phyloP scores from a whole-genome alignment of 2,797 vertebrate genomes.

The Trematomus bernacchii region DNA sequence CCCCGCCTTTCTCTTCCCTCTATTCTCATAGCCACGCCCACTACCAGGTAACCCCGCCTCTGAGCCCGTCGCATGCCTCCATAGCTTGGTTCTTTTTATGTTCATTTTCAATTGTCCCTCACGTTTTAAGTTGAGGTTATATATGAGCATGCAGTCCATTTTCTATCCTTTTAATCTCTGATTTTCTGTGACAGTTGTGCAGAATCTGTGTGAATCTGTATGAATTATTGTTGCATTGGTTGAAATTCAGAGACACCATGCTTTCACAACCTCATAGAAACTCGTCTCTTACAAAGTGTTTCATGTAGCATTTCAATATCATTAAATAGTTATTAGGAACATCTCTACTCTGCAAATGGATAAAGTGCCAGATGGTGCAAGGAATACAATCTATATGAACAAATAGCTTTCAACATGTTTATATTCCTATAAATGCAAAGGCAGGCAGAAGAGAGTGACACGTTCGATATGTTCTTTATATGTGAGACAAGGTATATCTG shows the following conservation, averaged over 20 bases:
- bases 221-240: neutral
- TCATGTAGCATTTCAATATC: slow-evolving; percentile 14
- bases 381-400: slow-evolving; percentile 16
- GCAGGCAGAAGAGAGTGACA: neutral
- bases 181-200: neutral
- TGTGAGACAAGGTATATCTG: neutral
- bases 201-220: neutral
- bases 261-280: neutral
- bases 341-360: slow-evolving; percentile 4
- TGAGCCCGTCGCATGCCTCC: slow-evolving; percentile 46
- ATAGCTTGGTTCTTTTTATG: slow-evolving; percentile 3
- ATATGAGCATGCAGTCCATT: slow-evolving; percentile 22
- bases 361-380: slow-evolving; percentile 50
- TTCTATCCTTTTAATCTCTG: accelerated
- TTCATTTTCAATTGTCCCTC: neutral
- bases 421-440: slow-evolving; percentile 32
- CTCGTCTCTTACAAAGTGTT: neutral
- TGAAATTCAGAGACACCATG: slow-evolving; percentile 6
- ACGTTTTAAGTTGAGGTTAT: neutral
- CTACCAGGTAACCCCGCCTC: slow-evolving; percentile 82
- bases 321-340: slow-evolving; percentile 10
- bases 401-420: slow-evolving; percentile 33
- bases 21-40: slow-evolving; percentile 83
- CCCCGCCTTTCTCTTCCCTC: slow-evolving; percentile 83
- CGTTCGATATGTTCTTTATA: neutral